Evolutionary conservation across 2,797 vertebrate genomes (phyloP).

Genomic region (Syndactyla subalaris): DNA sequence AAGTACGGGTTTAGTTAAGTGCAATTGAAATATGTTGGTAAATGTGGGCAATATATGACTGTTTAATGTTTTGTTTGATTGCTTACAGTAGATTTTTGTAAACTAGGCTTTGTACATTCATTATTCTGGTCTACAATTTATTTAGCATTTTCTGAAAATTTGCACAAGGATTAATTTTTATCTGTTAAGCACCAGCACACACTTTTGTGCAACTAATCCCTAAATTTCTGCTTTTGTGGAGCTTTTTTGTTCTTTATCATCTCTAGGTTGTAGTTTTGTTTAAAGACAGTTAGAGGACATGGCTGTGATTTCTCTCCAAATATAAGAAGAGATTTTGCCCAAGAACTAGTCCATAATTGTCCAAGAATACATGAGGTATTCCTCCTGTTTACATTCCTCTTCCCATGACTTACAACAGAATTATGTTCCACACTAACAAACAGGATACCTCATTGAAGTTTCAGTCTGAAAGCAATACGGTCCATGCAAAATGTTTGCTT

Average conservation of each 20-base stretch:
- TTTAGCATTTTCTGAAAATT: neutral
- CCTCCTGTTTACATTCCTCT: neutral
- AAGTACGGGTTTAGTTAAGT: neutral
- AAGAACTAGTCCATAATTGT: neutral
- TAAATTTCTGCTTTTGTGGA: neutral
- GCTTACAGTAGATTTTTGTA: neutral
- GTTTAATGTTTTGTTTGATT: neutral
- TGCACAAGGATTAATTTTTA: neutral
- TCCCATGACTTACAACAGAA: neutral
- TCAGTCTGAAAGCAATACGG: neutral
- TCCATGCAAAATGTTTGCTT: neutral
- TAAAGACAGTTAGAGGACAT: neutral
- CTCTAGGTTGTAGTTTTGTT: neutral
- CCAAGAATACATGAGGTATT: neutral
- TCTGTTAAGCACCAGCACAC: neutral
- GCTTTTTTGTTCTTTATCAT: neutral
- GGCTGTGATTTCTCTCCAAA: neutral
- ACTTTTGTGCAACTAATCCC: neutral
- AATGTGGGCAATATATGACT: neutral
- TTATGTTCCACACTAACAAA: neutral
- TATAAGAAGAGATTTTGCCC: neutral
- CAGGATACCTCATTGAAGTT: neutral
- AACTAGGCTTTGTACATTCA: neutral
- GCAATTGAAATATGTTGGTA: neutral
- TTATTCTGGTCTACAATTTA: neutral